Base-by-base conservation (phyloP, 2,113 vertebrate genomes). In the Probosciger aterrimus region DNA sequence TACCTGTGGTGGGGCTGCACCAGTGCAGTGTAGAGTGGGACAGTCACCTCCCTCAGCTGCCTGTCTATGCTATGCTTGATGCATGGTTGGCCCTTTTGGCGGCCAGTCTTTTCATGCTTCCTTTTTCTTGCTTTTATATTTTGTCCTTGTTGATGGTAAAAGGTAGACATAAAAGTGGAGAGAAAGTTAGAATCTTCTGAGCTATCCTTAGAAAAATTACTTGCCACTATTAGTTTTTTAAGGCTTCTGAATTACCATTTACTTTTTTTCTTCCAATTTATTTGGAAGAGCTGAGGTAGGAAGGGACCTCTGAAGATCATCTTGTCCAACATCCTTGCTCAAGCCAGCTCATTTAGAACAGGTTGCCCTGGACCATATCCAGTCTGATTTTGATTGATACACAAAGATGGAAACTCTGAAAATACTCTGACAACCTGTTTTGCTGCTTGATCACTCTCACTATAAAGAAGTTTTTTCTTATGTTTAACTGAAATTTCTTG, bases 11-110 rank as follows among this genome's bases (percentile, higher is more conserved):
- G 49, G 25, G 19, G 25, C 11, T 1, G 3, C 14, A 27, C 7
- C n/a, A 33, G 18, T 55, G 47, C 60, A 23, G 27, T 27, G 8
- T 31, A 55, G 22, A 25, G 10, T 41, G 35, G n/a, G 23, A 67
- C 23, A 19, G 5, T 27, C 16, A n/a, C 8, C 18, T 49, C 14
- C 44, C 30, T 20, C 2, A 2, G 33, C 31, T 2, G 1, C 9
- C 8, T 35, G 73, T 7, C 33, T 59, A 11, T 35, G 4, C 53
- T 12, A 16, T 52, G 37, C 46, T 31, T n/a, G 30, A 41, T 24
- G 50, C 15, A 41, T 2, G 3, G 18, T 22, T 49, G 24, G 12
- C 22, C 16, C 15, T 62, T 53, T 37, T 22, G 10, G 7, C 16
- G 4, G 18, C 13, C 9, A 50, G 6, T 3, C 17, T 67, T 41